Percentiles rank a stretch among this genome's conserved stretches.
Conservation (phyloP, 2,113 vertebrate genomes). For the Rhinolophus sinicus region DNA sequence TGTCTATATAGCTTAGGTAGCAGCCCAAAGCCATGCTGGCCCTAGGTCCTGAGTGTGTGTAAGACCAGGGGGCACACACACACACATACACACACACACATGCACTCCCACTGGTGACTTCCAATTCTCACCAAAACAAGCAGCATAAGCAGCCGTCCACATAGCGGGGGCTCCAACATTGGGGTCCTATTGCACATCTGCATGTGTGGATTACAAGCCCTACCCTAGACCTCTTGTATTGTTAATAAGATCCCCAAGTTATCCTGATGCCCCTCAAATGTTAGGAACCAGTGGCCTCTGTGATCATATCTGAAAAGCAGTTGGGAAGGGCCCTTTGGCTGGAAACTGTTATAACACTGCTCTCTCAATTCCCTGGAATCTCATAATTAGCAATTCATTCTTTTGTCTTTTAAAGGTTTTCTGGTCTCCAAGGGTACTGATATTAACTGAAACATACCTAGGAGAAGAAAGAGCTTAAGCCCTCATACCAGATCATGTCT, state of each 20-base stretch:
- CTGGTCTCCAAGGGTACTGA: slow-evolving; percentile 35
- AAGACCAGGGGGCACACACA: not conserved
- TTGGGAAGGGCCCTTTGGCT: slow-evolving; percentile 42
- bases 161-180: not conserved
- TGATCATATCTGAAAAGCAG: slow-evolving; percentile 18
- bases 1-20: not conserved
- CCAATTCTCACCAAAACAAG: not conserved
- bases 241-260: not conserved
- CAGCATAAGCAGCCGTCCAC: not conserved
- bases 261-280: not conserved
- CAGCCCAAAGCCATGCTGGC: not conserved
- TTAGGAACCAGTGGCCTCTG: not conserved
- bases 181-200: not conserved
- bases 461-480: slow-evolving; percentile 19
- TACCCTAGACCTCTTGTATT: not conserved
- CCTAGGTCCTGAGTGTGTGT: rapidly evolving
- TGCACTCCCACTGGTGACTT: not conserved
- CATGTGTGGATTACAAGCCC: not conserved
- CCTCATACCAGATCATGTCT: not conserved
- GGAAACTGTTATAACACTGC: slow-evolving; percentile 55
- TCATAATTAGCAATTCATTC: slow-evolving; percentile 51
- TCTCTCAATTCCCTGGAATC: slow-evolving; percentile 40
- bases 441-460: slow-evolving; percentile 55
- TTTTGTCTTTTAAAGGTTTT: slow-evolving; percentile 56
- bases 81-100: not conserved